Evolutionary conservation across 2,113 vertebrate genomes (phyloP).

Genomic region (Gadus macrocephalus): DNA sequence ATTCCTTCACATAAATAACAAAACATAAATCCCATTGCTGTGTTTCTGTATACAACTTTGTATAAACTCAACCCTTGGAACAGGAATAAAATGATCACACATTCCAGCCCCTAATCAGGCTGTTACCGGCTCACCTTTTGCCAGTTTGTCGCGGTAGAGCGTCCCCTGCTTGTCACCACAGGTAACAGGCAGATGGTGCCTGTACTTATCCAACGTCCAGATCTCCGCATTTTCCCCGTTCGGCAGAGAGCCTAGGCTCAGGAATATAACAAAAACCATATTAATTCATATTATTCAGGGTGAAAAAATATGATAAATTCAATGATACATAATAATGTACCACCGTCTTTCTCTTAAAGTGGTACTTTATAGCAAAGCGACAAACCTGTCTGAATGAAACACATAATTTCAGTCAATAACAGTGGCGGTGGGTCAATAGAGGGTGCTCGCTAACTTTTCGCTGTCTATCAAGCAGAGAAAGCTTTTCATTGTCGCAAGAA

Average conservation of each 20-base stretch:
- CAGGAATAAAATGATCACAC: not conserved
- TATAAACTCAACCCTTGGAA: not conserved
- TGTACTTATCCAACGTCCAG: conserved; percentile 58
- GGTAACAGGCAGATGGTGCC: conserved; percentile 54
- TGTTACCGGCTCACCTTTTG: conserved; percentile 46
- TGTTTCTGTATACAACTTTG: too few relatives aligned
- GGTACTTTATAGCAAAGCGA: too few relatives aligned
- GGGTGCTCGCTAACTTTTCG: too few relatives aligned
- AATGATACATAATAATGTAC: too few relatives aligned
- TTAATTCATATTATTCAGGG: not conserved
- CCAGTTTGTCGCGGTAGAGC: conserved; percentile 49
- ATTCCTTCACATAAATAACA: too few relatives aligned
- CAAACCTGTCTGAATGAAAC: not conserved
- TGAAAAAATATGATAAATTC: too few relatives aligned
- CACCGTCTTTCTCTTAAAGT: too few relatives aligned
- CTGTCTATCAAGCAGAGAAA: too few relatives aligned
- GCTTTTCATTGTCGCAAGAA: too few relatives aligned
- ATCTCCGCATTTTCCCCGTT: conserved; percentile 44
- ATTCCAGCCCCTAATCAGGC: not conserved
- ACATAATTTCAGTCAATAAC: too few relatives aligned
- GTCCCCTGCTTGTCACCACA: conserved; percentile 42
- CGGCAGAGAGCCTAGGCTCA: conserved; percentile 47
- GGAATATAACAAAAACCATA: not conserved
- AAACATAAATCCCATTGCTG: too few relatives aligned
- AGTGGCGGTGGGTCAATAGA: too few relatives aligned